Evolutionary conservation across 2,888 invertebrate species (phyloP), one percentile per base, ranked within the genome.

Genomic region (Alsophila aescularia): DNA sequence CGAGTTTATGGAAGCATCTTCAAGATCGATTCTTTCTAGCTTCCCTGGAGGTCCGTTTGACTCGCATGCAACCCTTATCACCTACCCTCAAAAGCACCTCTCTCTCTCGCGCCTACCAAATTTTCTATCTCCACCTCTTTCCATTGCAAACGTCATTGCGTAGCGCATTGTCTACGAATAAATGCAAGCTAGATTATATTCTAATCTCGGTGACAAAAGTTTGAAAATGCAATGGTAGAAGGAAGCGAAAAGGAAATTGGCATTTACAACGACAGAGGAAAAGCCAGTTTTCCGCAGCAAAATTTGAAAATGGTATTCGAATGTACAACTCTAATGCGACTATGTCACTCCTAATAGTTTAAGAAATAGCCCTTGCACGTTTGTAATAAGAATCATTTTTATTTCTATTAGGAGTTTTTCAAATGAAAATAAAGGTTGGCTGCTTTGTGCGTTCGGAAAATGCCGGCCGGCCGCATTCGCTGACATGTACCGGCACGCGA

Each of bases 251-350:
- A 83, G 89, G 85, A 90, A 90, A 89, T 90, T 89, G 89, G 88
- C 85, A 86, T 89, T 89, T 89, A 90, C 83, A 83, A 76, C 84
- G 76, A 79, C 81, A 86, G 88, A 76, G 82, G 90, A 89, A 87
- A 90, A 90, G 89, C 83, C 77, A 88, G 87, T 89, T 89, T 90
- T 83, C 89, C 85, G 75, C 85, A 79, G 88, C 90, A 89, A 75
- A 81, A 78, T 86, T 83, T 70, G 83, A 84, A 89, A 90, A 88
- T 86, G 74, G 76, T 78, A 81, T 84, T 79, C 76, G 83, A 84
- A 81, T 77, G 79, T 75, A 74, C 74, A 75, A 65, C 57, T 59
- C 65, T 56, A 54, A 84, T 67, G 49, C 27, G 9, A 18, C 27
- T 12, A 14, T n/a, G 21, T 12, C 32, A 8, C 8, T 1, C 0